phyloP scores from a whole-genome alignment of 2,888 invertebrate genomes.

The Didymodactylos carnosus region DNA sequence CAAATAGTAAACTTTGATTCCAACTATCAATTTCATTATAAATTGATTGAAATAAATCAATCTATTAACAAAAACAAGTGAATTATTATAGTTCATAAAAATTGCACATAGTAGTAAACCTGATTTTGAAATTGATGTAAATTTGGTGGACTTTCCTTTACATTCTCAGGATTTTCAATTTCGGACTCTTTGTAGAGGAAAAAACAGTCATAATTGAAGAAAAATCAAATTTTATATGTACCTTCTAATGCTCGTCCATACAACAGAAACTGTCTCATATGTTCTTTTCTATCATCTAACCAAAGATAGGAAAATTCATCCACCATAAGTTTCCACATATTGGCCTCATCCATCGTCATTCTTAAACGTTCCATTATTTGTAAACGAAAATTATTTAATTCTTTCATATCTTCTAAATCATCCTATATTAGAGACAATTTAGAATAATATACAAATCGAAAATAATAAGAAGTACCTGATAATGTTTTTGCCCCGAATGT shows the following conservation, averaged over 20 bases:
- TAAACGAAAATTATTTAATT: slow-evolving; percentile 62
- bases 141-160: slow-evolving; percentile 53
- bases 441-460: too few species aligned
- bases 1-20: slow-evolving; percentile 58
- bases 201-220: slow-evolving; percentile 18
- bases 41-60: slow-evolving; percentile 71
- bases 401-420: slow-evolving; percentile 53
- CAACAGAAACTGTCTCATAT: slow-evolving; percentile 66
- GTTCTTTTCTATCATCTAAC: slow-evolving; percentile 66
- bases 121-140: slow-evolving; percentile 78
- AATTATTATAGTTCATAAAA: too few species aligned
- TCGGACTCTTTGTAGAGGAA: slow-evolving; percentile 64
- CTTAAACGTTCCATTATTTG: slow-evolving; percentile 59
- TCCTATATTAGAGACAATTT: background rate
- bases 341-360: slow-evolving; percentile 34
- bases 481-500: slow-evolving; percentile 31
- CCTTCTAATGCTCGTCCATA: slow-evolving; percentile 47
- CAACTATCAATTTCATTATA: slow-evolving; percentile 72
- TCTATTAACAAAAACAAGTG: too few species aligned
- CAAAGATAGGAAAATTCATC: slow-evolving; percentile 60
- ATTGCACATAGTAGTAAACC: too few species aligned
- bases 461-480: too few species aligned
- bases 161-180: slow-evolving; percentile 52
- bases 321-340: slow-evolving; percentile 35
- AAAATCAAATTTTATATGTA: background rate